Base-by-base conservation (phyloP, 2,113 vertebrate genomes). In the Gymnobelideus leadbeateri region DNA sequence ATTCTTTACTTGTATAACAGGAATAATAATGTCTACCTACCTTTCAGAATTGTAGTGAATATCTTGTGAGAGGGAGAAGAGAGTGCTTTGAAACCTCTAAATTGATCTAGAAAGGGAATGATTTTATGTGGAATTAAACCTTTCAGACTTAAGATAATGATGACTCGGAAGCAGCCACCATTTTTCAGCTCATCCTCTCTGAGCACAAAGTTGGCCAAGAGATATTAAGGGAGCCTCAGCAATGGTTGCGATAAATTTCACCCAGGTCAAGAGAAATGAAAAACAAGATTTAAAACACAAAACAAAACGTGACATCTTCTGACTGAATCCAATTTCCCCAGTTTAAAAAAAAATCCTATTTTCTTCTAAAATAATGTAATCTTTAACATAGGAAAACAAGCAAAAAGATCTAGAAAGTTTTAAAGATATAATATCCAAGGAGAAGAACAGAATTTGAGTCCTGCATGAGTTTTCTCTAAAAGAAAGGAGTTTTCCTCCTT, bases 381-480 rank as follows among this genome's bases (percentile, higher is more conserved):
- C n/a, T n/a, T 43, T 84, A 43, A 5, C 37, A 84, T 84, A 77
- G 14, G 68, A 43, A 84, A 84, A 43, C 37, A 84, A 84, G 8
- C 37, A 23, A 84, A 84, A 43, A 8, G 16, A 43, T 43, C 7
- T 10, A 91, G 25, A 84, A 43, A 91, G 50, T 26, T 26, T 95
- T 92, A 93, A 89, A 94, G 84, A 52, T 43, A 91, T 47, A 90
- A 96, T 96, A 31, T 92, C 93, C 84, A 77, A 47, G 31, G 90
- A 94, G 94, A 95, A n/a, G 50, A 53, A 49, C 91, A 25, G 92
- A 89, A 96, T 47, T 52, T 43, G 28, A 84, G 19, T 49, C 43
- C 93, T 91, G 68, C 91, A 46, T 90, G 51, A 92, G 54, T 94
- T 97, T 95, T 94, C 52, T 91, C 52, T 91, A 92, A 95, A 49